Conservation (phyloP, 2,888 invertebrate species). For the Stomorhina lunata region DNA sequence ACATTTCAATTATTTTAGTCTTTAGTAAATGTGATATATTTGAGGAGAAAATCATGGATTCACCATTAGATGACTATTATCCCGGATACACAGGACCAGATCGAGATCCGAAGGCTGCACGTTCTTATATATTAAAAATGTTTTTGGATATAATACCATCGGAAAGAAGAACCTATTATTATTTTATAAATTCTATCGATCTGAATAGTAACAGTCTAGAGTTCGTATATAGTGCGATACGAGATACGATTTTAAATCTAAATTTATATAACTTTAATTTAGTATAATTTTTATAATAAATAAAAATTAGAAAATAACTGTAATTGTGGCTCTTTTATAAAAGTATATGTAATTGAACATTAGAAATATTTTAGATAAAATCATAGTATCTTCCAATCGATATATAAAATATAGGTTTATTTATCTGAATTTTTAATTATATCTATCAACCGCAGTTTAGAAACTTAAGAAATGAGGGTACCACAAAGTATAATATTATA, state of each 20-base stretch:
- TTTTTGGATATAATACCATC: conserved; percentile 99
- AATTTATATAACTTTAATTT: conserved; percentile 47
- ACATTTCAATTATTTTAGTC: conserved; percentile 98
- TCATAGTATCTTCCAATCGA: too few relatives aligned
- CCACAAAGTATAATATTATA: too few relatives aligned
- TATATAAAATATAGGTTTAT: too few relatives aligned
- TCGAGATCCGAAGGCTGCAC: conserved; percentile 95
- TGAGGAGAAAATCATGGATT: conserved; percentile 97
- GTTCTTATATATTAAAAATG: conserved; percentile 99
- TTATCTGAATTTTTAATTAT: too few relatives aligned
- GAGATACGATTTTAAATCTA: conserved; percentile 47
- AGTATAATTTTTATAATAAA: conserved; percentile 1
- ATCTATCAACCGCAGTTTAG: background rate
- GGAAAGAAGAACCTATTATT: conserved; percentile 99
- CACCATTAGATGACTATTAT: conserved; percentile 98
- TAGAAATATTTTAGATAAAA: too few relatives aligned
- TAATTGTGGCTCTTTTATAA: too few relatives aligned
- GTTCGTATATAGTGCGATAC: conserved; percentile 50
- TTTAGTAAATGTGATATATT: conserved; percentile 85
- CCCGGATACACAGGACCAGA: conserved; percentile 84
- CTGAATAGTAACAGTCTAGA: conserved; percentile 29
- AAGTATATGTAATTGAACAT: too few relatives aligned
- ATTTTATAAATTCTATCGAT: conserved; percentile 99
- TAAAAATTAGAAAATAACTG: too few relatives aligned
- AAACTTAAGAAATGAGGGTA: background rate